Percentiles rank a stretch among this genome's conserved stretches.
Conservation (phyloP, 2,888 invertebrate genomes). For the Macrosoma leucophasiata region DNA sequence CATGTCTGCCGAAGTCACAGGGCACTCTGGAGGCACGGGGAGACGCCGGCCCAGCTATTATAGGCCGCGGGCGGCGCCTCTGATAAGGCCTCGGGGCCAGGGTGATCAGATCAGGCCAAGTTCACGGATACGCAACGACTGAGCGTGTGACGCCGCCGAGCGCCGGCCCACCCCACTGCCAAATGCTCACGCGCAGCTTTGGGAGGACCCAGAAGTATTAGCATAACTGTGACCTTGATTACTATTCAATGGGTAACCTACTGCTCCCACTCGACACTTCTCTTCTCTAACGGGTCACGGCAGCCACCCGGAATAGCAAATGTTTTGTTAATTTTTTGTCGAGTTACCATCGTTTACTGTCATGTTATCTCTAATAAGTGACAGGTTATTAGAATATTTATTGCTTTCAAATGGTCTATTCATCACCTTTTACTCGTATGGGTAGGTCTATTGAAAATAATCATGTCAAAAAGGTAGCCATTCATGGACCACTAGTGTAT, state of each 20-base stretch:
- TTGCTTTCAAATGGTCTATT: too few relatives aligned
- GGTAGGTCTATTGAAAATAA: constrained; percentile 26
- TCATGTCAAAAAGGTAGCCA: constrained; percentile 31
- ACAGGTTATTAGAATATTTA: too few relatives aligned
- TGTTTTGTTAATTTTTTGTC: constrained; percentile 3
- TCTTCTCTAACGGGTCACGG: too few relatives aligned
- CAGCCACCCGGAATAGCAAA: too few relatives aligned
- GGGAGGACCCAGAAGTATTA: constrained; percentile 43
- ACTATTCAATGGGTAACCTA: constrained; percentile 22
- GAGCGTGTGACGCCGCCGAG: constrained; percentile 47
- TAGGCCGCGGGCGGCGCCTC: constrained; percentile 71
- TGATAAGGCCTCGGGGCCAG: constrained; percentile 68
- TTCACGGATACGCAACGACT: constrained; percentile 67
- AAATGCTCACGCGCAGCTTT: constrained; percentile 29
- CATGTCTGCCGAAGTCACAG: constrained; percentile 66
- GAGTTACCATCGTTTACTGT: constrained; percentile 7
- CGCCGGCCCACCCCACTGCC: constrained; percentile 36
- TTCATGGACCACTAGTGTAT: constrained; percentile 28
- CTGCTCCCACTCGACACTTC: constrained; percentile 11
- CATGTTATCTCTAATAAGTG: too few relatives aligned
- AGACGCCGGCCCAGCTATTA: constrained; percentile 72
- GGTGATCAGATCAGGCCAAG: constrained; percentile 65
- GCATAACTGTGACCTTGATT: constrained; percentile 57
- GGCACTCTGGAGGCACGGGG: constrained; percentile 62
- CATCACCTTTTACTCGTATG: constrained; percentile 23